Percentiles rank a stretch among this genome's conserved stretches.
These are phyloP conservation scores for Neoaliturus tenellus DNA, from an alignment of 2,888 invertebrate genomes.

Conservation along the genomic window DNA sequence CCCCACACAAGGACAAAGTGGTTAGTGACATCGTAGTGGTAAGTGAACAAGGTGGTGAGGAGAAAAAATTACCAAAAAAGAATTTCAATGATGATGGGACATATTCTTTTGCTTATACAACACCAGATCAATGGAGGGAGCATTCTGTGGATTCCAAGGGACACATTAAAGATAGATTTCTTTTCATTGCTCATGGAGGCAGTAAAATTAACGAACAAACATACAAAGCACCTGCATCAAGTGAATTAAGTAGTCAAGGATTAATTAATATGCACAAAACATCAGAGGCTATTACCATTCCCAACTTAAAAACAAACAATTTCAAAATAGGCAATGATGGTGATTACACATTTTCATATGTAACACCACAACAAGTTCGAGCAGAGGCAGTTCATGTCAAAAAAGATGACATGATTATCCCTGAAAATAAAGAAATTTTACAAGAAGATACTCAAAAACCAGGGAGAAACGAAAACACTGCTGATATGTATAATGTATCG, in stretches of 20 bases:
- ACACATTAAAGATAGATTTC: slow-evolving; percentile 71
- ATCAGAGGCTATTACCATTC: too few relatives aligned
- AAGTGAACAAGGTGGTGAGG: background rate
- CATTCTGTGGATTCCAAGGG: slow-evolving; percentile 79
- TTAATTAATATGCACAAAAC: too few relatives aligned
- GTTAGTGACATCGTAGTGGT: too few relatives aligned
- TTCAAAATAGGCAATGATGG: slow-evolving; percentile 73
- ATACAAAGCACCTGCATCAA: too few relatives aligned
- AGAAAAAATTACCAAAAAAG: background rate
- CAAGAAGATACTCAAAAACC: background rate
- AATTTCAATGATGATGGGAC: slow-evolving; percentile 76
- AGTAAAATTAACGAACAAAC: background rate
- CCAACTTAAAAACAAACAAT: background rate
- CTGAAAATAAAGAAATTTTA: background rate
- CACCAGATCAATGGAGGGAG: slow-evolving; percentile 80
- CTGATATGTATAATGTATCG: background rate
- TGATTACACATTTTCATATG: slow-evolving; percentile 81
- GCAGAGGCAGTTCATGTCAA: slow-evolving; percentile 79
- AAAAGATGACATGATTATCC: slow-evolving; percentile 68
- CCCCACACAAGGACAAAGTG: background rate
- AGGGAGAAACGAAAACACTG: background rate
- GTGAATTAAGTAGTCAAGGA: too few relatives aligned
- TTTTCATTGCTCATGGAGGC: background rate
- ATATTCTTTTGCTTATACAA: slow-evolving; percentile 81
- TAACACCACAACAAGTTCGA: slow-evolving; percentile 80